phyloP scores from a whole-genome alignment of 92 coral and sea anemone genomes.

The Montipora capitata region DNA sequence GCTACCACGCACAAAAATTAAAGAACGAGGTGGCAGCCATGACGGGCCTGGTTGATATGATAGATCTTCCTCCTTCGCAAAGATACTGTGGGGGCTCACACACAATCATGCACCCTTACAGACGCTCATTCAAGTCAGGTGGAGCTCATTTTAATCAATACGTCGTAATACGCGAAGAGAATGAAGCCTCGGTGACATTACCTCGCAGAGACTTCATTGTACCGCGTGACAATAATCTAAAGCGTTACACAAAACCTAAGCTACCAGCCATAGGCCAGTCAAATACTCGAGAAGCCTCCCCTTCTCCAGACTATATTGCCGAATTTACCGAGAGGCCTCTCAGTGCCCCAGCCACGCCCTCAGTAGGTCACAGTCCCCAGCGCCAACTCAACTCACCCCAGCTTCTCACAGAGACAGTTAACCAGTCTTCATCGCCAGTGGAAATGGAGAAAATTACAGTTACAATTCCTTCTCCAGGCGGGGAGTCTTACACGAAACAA shows the following conservation, averaged over 20 bases:
- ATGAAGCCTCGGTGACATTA: conserved; percentile 80
- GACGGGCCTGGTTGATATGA: conserved; percentile 89
- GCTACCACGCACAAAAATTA: conserved; percentile 84
- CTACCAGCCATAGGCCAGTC: conserved; percentile 86
- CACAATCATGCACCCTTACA: conserved; percentile 95
- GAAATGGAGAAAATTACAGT: conserved; percentile 84
- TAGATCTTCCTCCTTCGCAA: conserved; percentile 92
- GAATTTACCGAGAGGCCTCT: conserved; percentile 76
- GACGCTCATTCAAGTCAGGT: conserved; percentile 88
- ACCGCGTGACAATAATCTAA: conserved; percentile 84
- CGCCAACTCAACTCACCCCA: conserved; percentile 43
- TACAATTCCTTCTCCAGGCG: conserved; percentile 83
- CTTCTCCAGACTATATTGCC: conserved; percentile 80
- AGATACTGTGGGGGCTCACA: conserved; percentile 98
- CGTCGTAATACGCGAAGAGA: conserved; percentile 90
- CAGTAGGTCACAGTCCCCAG: conserved; percentile 42
- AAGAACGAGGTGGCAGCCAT: conserved; percentile 92
- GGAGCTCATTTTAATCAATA: conserved; percentile 92
- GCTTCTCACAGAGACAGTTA: conserved; percentile 19
- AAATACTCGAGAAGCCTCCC: conserved; percentile 74
- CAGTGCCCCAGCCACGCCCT: conserved; percentile 93
- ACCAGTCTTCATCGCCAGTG: conserved; percentile 73
- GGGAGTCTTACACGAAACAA: conserved; percentile 14
- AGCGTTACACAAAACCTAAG: conserved; percentile 79
- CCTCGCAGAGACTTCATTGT: conserved; percentile 94